Conservation (phyloP, 2,797 vertebrate genomes). For the Clarias pachynema region DNA sequence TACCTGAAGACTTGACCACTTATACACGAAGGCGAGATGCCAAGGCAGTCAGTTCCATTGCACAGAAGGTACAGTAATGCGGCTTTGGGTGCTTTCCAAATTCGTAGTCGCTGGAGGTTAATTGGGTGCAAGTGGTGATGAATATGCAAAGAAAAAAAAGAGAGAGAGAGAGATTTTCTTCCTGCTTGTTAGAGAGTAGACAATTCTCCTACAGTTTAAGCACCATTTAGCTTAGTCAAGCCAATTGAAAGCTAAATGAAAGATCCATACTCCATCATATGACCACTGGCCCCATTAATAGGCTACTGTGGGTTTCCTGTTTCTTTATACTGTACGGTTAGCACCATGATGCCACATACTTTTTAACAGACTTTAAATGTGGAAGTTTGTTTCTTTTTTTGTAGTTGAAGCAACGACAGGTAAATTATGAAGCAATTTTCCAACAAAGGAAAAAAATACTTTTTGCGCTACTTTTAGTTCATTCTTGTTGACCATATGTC, state of each 20-base stretch:
- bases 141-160: neutral
- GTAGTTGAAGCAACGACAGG: neutral
- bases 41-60: neutral
- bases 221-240: neutral
- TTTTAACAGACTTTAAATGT: neutral
- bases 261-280: neutral
- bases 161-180: neutral
- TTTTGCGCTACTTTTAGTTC: too few species aligned
- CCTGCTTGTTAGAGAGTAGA: neutral
- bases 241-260: neutral
- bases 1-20: neutral
- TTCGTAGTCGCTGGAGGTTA: neutral
- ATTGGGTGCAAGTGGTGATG: conserved; percentile 9
- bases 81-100: neutral
- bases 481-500: too few species aligned
- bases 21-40: neutral
- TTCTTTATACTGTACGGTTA: neutral
- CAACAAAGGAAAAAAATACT: too few species aligned
- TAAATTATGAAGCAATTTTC: too few species aligned
- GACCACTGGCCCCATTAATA: neutral
- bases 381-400: neutral
- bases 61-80: neutral
- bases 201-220: neutral
- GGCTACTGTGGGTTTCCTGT: neutral
- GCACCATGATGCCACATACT: neutral